Percentiles rank a stretch among this genome's conserved stretches.
Evolutionary conservation across 2,113 vertebrate species (phyloP).

Genomic region (Alouatta palliata): DNA sequence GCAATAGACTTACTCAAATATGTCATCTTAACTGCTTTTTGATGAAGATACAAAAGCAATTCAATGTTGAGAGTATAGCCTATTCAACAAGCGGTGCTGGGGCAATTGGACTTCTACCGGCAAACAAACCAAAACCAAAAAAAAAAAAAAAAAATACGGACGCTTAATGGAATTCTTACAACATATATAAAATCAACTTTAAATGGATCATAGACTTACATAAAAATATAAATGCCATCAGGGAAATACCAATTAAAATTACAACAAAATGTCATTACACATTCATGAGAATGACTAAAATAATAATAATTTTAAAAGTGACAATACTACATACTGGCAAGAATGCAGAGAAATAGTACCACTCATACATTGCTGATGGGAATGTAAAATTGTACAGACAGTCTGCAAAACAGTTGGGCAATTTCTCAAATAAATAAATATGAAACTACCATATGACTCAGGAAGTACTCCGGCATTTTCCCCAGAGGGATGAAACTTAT

Average conservation of each 20-base stretch:
- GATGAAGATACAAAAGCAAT: background rate
- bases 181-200: background rate
- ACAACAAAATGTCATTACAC: background rate
- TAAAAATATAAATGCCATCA: background rate
- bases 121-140: background rate
- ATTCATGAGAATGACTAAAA: background rate
- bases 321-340: background rate
- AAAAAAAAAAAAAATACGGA: background rate
- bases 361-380: background rate
- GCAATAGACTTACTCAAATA: background rate
- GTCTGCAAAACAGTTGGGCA: background rate
- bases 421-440: background rate
- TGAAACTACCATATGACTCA: background rate
- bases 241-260: background rate
- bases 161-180: background rate
- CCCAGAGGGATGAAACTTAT: background rate
- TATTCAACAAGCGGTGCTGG: background rate
- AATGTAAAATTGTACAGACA: background rate
- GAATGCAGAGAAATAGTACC: background rate
- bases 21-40: background rate
- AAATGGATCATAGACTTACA: background rate
- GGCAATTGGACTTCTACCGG: background rate
- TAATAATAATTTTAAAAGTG: background rate
- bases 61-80: background rate
- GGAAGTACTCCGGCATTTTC: background rate